phyloP scores from a whole-genome alignment of 2,113 vertebrate species.

The Ceratotherium simum region DNA sequence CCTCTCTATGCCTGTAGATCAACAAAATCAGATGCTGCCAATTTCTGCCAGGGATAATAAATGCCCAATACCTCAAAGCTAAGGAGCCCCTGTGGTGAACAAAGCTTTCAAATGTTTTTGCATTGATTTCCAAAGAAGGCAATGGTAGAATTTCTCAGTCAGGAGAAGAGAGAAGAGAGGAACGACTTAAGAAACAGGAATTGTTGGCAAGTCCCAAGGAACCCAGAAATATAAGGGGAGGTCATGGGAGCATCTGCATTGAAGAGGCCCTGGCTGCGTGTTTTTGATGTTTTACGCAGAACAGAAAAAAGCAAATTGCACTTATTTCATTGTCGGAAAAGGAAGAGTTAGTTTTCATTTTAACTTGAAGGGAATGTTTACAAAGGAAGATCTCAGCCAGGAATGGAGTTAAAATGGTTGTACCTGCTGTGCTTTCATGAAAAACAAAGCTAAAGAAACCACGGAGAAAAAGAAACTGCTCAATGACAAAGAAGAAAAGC shows the following conservation, averaged over 20 bases:
- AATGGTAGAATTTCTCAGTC: slow-evolving; percentile 61
- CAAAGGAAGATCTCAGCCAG: slow-evolving; percentile 69
- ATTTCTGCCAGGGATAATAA: slow-evolving; percentile 5
- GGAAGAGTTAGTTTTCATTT: slow-evolving; percentile 74
- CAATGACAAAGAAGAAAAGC: background rate
- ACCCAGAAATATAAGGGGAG: background rate
- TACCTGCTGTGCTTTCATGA: slow-evolving; percentile 71
- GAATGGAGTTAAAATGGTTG: slow-evolving; percentile 69
- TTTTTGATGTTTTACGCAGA: slow-evolving; percentile 76
- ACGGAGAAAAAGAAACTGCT: slow-evolving; percentile 69
- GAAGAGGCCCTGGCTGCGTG: slow-evolving; percentile 29
- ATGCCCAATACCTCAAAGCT: slow-evolving; percentile 11
- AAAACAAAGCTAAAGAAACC: slow-evolving; percentile 64
- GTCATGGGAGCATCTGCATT: slow-evolving; percentile 68
- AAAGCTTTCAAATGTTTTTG: slow-evolving; percentile 44
- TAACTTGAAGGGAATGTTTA: slow-evolving; percentile 79
- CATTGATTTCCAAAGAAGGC: slow-evolving; percentile 60
- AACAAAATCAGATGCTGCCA: slow-evolving; percentile 38
- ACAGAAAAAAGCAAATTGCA: slow-evolving; percentile 55
- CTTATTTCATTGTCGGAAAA: slow-evolving; percentile 69
- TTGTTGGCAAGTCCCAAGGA: slow-evolving; percentile 52
- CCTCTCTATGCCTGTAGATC: background rate
- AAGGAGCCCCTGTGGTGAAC: slow-evolving; percentile 39
- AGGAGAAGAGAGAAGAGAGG: slow-evolving; percentile 47
- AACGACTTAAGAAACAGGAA: background rate